These are phyloP conservation scores for Thermophis baileyi DNA, from an alignment of 2,113 vertebrate genomes.

Conservation along the genomic window DNA sequence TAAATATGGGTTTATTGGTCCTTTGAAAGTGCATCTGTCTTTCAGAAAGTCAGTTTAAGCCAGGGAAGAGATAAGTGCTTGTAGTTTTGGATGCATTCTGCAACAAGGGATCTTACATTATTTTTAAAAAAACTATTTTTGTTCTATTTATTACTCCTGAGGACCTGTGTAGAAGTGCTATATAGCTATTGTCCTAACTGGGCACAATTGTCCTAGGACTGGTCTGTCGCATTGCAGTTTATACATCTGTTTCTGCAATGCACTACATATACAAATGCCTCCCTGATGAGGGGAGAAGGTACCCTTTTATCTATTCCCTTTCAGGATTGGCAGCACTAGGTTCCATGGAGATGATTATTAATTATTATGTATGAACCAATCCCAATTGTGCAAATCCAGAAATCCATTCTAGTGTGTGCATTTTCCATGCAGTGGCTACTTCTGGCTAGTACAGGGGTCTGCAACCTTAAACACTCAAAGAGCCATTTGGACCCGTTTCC, in stretches of 20 bases:
- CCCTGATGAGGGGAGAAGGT: not conserved
- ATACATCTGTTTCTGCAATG: not conserved
- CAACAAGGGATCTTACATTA: not conserved
- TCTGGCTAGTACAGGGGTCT: not conserved
- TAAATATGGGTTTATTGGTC: not conserved
- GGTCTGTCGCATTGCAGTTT: not conserved
- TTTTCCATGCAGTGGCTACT: not conserved
- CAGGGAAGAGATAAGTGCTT: not conserved
- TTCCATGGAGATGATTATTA: not conserved
- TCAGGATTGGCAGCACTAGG: not conserved
- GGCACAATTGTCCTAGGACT: not conserved
- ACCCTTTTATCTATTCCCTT: not conserved
- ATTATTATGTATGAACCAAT: not conserved
- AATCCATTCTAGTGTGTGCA: not conserved
- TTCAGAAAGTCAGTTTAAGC: not conserved
- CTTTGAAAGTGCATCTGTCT: not conserved
- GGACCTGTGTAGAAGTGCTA: not conserved
- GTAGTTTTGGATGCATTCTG: not conserved
- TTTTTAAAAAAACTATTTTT: not conserved
- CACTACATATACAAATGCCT: not conserved
- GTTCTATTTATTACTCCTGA: not conserved
- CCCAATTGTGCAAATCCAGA: not conserved
- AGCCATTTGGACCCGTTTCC: too few relatives aligned
- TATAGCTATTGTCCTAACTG: not conserved
- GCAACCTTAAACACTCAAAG: too few relatives aligned